Evolutionary conservation across 2,113 vertebrate species (phyloP).

Genomic region (Lepus timidus): DNA sequence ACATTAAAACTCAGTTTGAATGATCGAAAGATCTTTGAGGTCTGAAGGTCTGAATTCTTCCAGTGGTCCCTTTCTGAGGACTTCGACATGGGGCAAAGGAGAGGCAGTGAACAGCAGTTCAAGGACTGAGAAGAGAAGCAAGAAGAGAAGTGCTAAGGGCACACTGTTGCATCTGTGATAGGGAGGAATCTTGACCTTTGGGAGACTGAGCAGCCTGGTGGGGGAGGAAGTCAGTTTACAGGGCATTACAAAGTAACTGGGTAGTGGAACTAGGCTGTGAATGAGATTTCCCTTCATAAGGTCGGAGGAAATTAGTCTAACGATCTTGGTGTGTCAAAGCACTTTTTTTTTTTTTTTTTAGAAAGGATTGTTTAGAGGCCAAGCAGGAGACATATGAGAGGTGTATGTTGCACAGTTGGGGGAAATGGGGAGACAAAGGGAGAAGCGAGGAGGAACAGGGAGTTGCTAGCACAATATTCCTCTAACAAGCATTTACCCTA

Average conservation of each 20-base stretch:
- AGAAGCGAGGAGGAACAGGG: not conserved
- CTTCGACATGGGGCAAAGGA: not conserved
- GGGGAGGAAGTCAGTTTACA: not conserved
- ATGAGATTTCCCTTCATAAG: not conserved
- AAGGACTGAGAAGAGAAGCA: not conserved
- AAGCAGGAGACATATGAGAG: not conserved
- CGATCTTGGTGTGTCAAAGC: not conserved
- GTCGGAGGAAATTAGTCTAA: conserved; percentile 24
- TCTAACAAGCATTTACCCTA: not conserved
- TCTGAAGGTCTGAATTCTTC: not conserved
- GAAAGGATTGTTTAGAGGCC: not conserved
- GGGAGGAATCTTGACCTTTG: not conserved
- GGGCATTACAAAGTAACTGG: not conserved
- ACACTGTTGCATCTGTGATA: not conserved
- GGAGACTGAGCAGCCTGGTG: not conserved
- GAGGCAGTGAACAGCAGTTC: not conserved
- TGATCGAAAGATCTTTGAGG: conserved; percentile 1
- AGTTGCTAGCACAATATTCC: not conserved
- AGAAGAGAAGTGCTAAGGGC: not conserved
- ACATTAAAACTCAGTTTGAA: conserved; percentile 26
- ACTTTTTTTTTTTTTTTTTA: not conserved
- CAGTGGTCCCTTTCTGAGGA: not conserved
- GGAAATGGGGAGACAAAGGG: accelerated
- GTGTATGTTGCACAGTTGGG: not conserved
- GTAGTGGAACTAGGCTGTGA: not conserved